Conservation (phyloP, 2,113 vertebrate genomes). For the Ceratotherium simum region DNA sequence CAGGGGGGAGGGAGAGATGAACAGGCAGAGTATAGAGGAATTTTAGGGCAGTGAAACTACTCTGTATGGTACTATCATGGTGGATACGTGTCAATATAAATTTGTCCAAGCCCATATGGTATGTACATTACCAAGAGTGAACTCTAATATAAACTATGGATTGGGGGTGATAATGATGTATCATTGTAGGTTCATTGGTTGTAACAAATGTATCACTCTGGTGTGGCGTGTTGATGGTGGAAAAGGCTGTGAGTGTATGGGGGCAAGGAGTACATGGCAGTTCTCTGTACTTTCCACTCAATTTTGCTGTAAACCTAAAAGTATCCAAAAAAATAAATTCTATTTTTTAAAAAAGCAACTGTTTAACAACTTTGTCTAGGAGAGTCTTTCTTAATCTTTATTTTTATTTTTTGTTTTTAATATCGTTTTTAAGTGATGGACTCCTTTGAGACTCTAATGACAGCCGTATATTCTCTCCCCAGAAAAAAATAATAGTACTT, state of each 20-base stretch:
- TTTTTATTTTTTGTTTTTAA: not conserved
- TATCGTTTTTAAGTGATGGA: not conserved
- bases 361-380: not conserved
- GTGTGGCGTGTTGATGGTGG: not conserved
- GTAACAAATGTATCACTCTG: not conserved
- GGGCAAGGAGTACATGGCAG: not conserved
- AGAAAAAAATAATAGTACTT: not conserved
- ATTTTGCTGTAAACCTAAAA: conserved; percentile 1
- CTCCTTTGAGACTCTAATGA: not conserved
- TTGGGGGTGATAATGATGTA: not conserved
- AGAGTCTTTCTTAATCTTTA: not conserved
- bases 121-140: not conserved
- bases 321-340: not conserved
- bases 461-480: not conserved
- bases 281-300: not conserved
- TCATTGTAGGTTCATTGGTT: not conserved
- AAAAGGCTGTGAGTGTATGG: not conserved
- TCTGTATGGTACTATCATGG: not conserved
- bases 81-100: not conserved
- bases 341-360: not conserved
- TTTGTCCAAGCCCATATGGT: not conserved
- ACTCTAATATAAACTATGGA: not conserved
- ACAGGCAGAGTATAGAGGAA: not conserved
- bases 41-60: not conserved
- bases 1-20: not conserved